Base-by-base conservation (phyloP, 1,140 invertebrate genomes). In the Phocides pigmalion region DNA sequence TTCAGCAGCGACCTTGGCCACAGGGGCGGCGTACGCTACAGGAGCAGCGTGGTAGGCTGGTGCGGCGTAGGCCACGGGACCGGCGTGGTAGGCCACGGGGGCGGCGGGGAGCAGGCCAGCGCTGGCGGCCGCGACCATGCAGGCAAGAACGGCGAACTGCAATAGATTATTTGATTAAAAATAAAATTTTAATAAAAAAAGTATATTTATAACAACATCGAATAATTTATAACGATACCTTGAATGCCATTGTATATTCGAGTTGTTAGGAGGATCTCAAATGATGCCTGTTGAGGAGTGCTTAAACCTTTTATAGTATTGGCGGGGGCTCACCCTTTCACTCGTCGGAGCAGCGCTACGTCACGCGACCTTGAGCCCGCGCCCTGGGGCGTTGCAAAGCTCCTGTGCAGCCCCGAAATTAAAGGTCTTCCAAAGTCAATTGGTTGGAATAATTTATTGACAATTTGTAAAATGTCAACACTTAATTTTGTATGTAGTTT, bases 251-350 rank as follows among this genome's bases (percentile, higher is more conserved):
- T 81, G 72, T 82, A 73, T 73, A 50, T 62, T 72, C 67, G 66
- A 76, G 72, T 53, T 64, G 63, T 74, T 51, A 35, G 15, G 68
- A 74, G 70, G 72, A 80, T 84, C 71, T 75, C 67, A 81, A 84
- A 84, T 89, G 83, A 85, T 89, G 76, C 62, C 62, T 72, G 67
- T 70, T 77, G 76, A 78, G 72, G 50, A 81, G 61, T 67, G 74
- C 56, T 74, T 66, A 66, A 62, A 81, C 83, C 83, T 89, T 89
- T 79, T 89, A 89, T 89, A 89, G 68, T 50, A 53, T 15, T 39
- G 28, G 77, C 71, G 67, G 78, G 75, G 82, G 76, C 73, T 81
- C 81, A 89, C 87, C 87, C 87, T 89, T 89, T 89, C 87, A 89
- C 87, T 83, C 41, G 35, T 17, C 54, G 64, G 37, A 65, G 67